Conservation (phyloP, 2,113 vertebrate genomes). For the Etheostoma cragini region DNA sequence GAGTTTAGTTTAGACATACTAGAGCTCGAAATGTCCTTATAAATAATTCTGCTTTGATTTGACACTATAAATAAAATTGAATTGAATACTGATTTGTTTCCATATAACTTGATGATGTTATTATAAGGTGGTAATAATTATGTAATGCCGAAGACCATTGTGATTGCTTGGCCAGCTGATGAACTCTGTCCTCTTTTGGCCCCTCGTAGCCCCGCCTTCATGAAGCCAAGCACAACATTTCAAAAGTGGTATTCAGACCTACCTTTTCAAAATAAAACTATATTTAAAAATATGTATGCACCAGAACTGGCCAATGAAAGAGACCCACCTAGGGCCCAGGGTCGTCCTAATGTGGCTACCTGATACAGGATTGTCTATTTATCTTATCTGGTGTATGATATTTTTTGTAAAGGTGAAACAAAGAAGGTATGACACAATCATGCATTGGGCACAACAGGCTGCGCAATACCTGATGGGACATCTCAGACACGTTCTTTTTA, state of each 20-base stretch:
- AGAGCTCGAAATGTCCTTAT: no score
- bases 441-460: background rate
- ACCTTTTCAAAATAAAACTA: constrained; percentile 28
- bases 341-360: background rate
- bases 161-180: constrained; percentile 1
- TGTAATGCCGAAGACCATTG: background rate
- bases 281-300: background rate
- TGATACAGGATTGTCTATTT: background rate
- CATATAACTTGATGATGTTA: background rate
- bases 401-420: background rate
- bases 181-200: background rate
- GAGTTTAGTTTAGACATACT: no score
- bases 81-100: background rate
- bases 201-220: background rate
- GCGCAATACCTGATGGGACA: background rate
- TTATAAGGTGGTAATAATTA: background rate
- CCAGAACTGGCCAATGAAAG: background rate
- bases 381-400: background rate
- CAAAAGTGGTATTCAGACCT: background rate
- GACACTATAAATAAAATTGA: no score
- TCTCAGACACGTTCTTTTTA: background rate
- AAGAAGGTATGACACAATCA: background rate
- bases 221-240: background rate
- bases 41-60: no score
- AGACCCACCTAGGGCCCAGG: background rate